Base-by-base conservation (phyloP, 2,888 invertebrate genomes). In the Tiphia femorata region DNA sequence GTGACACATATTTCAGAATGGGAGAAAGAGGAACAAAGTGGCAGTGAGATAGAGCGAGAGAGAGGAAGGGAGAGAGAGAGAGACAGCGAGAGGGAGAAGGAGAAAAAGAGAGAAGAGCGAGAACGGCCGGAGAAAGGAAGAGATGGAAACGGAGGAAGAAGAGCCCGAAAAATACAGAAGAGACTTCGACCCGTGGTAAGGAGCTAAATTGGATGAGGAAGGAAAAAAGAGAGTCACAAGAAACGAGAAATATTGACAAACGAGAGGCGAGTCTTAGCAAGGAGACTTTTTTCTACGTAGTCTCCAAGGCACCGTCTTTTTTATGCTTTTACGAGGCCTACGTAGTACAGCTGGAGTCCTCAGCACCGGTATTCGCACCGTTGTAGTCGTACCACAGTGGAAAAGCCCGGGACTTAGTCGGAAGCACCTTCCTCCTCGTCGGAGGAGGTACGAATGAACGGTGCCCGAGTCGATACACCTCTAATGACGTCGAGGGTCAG, bases 1-100 rank as follows among this genome's bases (percentile, higher is more conserved):
- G 57, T 73, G 72, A 72, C 73, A 67, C 63, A 67, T 68, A 70
- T 72, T 66, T 63, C 49, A 51, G 59, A 42, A 51, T 49, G 49
- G 51, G 49, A 19, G 52, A 60, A 47, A 44, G 41, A 65, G 62
- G 51, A 58, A 43, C 50, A 49, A 21, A 42, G 21, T 23, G n/a
- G 17, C 16, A n/a, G 41, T 17, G 20, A 8, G 33, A 33, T 19
- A 4, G 20, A 14, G 20, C 17, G 6, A 16, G 35, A n/a, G 23
- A 17, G 21, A 20, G 6, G 16, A 29, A 1, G 20, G 19, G 35
- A 33, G 23, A 35, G 21, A 46, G 21, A 33, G 20, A 51, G 56
- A 33, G 16, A 46, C 50, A 62, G 44, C 56, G 56, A 49, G 46
- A 33, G 48, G 42, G 20, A 30, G 27, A 40, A 49, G 21, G 37